Evolutionary conservation across 2,113 vertebrate species (phyloP).

Genomic region (Oncorhynchus clarkii): DNA sequence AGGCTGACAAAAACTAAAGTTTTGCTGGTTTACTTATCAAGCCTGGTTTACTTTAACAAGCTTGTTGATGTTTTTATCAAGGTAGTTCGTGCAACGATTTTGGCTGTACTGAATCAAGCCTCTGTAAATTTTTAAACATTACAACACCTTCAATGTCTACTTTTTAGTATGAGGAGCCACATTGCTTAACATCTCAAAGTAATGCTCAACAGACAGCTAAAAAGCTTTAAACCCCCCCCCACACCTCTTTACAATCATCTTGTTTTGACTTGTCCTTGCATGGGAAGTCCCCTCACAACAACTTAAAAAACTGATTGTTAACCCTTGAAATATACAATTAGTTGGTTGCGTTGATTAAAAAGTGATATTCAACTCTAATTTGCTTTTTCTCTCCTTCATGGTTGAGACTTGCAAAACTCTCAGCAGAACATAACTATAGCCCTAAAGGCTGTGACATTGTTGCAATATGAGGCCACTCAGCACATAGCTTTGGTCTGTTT

Average conservation of each 20-base stretch:
- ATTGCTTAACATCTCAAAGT: too few species aligned
- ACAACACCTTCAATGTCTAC: too few species aligned
- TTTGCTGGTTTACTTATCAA: constrained; percentile 89
- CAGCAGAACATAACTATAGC: too few species aligned
- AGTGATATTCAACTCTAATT: too few species aligned
- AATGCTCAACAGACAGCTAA: not conserved
- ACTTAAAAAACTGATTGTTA: not conserved
- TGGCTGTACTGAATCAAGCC: too few species aligned
- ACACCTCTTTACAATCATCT: not conserved
- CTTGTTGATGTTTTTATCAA: too few species aligned
- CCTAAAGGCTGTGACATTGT: not conserved
- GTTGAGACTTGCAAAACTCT: not conserved
- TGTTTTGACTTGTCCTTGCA: too few species aligned
- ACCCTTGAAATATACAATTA: not conserved
- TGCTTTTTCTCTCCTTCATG: not conserved
- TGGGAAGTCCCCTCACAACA: too few species aligned
- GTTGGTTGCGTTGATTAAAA: not conserved
- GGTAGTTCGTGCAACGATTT: too few species aligned
- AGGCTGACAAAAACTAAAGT: constrained; percentile 86
- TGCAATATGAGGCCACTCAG: constrained; percentile 15
- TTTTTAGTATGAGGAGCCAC: too few species aligned
- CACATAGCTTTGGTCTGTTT: not conserved
- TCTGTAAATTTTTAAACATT: too few species aligned
- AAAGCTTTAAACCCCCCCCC: not conserved
- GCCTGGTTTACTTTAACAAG: not conserved